Evolutionary conservation across 2,888 invertebrate species (phyloP).

Genomic region (Tineola bisselliella): DNA sequence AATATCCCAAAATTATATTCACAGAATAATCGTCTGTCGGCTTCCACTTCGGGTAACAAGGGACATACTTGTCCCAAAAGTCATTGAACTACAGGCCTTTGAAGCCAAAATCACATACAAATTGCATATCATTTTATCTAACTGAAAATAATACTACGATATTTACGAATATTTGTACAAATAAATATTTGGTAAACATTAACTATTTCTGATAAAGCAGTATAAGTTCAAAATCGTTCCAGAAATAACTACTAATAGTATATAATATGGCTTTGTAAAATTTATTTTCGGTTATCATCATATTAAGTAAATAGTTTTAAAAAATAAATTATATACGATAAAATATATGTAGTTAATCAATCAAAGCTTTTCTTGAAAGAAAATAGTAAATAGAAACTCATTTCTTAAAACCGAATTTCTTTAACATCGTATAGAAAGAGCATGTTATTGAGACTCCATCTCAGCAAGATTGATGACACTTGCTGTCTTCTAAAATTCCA

Average conservation of each 20-base stretch:
- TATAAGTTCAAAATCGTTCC: no score
- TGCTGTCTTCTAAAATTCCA: constrained; percentile 28
- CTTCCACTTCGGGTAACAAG: not conserved
- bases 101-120: not conserved
- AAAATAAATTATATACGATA: no score
- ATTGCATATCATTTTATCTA: not conserved
- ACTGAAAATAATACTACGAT: no score
- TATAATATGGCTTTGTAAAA: no score
- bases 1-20: not conserved
- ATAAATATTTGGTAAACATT: no score
- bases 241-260: no score
- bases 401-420: not conserved
- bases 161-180: no score
- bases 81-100: not conserved
- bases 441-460: constrained; percentile 33
- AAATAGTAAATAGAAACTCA: not conserved
- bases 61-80: not conserved
- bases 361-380: no score
- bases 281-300: no score
- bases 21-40: not conserved
- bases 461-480: constrained; percentile 48
- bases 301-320: no score
- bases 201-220: no score
- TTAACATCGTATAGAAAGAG: constrained; percentile 18
- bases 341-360: no score